Evolutionary conservation across 2,888 invertebrate species (phyloP), one percentile per base, ranked within the genome.

Genomic region (Rhopalosiphum nymphaeae): DNA sequence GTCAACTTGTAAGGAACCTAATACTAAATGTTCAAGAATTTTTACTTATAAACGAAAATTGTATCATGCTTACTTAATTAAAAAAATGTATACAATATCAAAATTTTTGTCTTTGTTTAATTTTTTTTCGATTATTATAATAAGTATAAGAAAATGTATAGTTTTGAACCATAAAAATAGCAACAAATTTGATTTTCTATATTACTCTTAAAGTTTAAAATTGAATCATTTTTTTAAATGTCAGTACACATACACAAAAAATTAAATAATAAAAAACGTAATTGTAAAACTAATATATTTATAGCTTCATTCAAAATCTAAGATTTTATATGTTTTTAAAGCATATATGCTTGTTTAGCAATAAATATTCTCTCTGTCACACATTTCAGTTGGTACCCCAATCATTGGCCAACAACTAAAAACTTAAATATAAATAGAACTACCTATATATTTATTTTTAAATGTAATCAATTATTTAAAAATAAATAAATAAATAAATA

Each of bases 371-470:
- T 36, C 36, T 13, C 86, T 61, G 91, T 61, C 46, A 87, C 16
- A 36, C 49, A 26, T 92, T 91, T 61, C 36, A 61, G 16, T 92
- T 36, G 21, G 7, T 78, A 87, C 61, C 92, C 61, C 46, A 49
- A 92, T 92, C 61, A 87, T 92, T 61, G 92, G 92, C 46, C 61
- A 61, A 7, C 87, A n/a, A 36, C 49, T 26, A 36, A 46, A 56
- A 25, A 86, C 61, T 11, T 11, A 1, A n/a, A 21, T 67, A 49
- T 67, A 90, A 90, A 90, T 67, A 90, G n/a, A 90, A 49, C 25
- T 46, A 42, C 0, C 0, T 57, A 7, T 21, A 21, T 16, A 57
- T 90, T 36, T 90, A 67, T 90, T 90, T 90, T 90, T 90, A 36
- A 36, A 67, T 67, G 46, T 11, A 16, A 89, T 61, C 21, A 67